These are phyloP conservation scores for Acanthis flammea DNA, from an alignment of 2,797 vertebrate species.

Conservation along the genomic window DNA sequence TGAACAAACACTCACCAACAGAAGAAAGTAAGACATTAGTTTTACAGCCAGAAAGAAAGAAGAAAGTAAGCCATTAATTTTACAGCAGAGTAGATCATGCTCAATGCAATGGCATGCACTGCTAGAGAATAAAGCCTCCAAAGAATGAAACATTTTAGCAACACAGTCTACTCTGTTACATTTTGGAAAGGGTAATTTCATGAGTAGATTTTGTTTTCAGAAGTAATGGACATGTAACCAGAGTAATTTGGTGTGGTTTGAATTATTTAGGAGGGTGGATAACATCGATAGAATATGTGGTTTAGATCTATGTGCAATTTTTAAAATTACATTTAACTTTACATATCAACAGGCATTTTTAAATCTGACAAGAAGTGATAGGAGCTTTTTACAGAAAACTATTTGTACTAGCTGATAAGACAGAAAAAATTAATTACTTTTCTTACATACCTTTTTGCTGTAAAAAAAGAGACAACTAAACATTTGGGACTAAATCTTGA, in stretches of 20 bases:
- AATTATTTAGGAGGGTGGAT: background rate
- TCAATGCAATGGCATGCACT: background rate
- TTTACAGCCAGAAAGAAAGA: slow-evolving; percentile 71
- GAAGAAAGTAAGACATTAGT: slow-evolving; percentile 83
- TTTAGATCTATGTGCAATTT: background rate
- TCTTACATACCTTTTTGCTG: background rate
- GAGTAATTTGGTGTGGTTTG: background rate
- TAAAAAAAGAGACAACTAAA: background rate
- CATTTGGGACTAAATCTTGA: background rate
- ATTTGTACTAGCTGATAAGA: background rate
- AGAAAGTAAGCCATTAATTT: slow-evolving; percentile 71
- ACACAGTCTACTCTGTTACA: background rate
- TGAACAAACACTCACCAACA: slow-evolving; percentile 76
- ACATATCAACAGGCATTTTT: background rate
- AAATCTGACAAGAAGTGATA: background rate
- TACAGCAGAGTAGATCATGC: slow-evolving; percentile 42
- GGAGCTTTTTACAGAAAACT: background rate
- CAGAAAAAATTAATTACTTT: background rate
- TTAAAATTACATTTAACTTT: background rate
- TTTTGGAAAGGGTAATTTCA: background rate
- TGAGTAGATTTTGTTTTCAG: background rate
- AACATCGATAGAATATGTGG: background rate
- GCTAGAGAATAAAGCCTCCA: background rate
- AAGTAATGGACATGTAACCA: background rate
- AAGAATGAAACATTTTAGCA: background rate